These are phyloP conservation scores for Pseudochaenichthys georgianus DNA, from an alignment of 2,797 vertebrate genomes.

Conservation along the genomic window DNA sequence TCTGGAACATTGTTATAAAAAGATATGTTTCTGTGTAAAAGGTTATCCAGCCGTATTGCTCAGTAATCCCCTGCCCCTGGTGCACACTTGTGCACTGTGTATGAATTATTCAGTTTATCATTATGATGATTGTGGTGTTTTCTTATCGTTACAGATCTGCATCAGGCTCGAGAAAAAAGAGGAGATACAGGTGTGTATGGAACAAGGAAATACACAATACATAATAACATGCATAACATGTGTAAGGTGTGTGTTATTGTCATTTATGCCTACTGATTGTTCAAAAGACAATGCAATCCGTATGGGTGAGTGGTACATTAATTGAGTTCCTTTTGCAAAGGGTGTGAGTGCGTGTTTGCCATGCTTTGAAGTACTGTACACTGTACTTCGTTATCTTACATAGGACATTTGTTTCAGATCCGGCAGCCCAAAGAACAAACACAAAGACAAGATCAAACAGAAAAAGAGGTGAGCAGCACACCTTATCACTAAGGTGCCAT, in stretches of 20 bases:
- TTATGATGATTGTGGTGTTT: slow-evolving; percentile 24
- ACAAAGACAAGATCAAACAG: slow-evolving; percentile 97
- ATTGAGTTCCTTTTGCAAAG: slow-evolving; percentile 25
- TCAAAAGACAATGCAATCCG: slow-evolving; percentile 41
- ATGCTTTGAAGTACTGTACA: slow-evolving; percentile 12
- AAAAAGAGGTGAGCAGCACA: slow-evolving; percentile 88
- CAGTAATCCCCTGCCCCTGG: background rate
- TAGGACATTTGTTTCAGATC: slow-evolving; percentile 85
- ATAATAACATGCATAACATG: slow-evolving; percentile 5
- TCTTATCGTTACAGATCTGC: slow-evolving; percentile 86
- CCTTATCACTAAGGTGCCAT: background rate
- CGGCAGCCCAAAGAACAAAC: slow-evolving; percentile 94
- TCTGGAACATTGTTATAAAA: slow-evolving; percentile 11
- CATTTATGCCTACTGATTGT: slow-evolving; percentile 47
- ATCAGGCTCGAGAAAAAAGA: slow-evolving; percentile 93
- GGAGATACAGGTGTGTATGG: slow-evolving; percentile 91
- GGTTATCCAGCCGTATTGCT: background rate
- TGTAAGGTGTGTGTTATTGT: slow-evolving; percentile 23
- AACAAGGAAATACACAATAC: background rate
- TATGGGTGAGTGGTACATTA: slow-evolving; percentile 31
- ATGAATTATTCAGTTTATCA: slow-evolving; percentile 17
- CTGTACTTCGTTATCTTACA: slow-evolving; percentile 32
- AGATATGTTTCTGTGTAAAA: slow-evolving; percentile 7
- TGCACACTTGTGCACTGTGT: background rate
- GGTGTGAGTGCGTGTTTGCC: slow-evolving; percentile 19